Conservation (phyloP, 2,113 vertebrate genomes). For the Trinectes maculatus region DNA sequence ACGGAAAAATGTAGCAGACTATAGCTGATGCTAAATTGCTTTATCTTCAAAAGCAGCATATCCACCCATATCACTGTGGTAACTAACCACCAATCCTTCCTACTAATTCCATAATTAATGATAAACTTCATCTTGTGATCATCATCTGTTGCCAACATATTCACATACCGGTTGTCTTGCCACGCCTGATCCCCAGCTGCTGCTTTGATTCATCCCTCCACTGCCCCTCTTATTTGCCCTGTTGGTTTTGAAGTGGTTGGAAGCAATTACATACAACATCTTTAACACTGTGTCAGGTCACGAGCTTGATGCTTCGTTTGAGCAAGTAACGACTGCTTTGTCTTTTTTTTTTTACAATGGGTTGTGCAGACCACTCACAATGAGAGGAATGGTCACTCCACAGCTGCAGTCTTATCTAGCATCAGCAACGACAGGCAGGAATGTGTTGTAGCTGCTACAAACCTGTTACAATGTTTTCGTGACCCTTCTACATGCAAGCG, state of each 20-base stretch:
- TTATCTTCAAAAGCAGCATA: neutral
- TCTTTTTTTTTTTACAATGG: slow-evolving; percentile 20
- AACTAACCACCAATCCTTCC: too few relatives aligned
- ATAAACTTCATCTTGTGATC: slow-evolving; percentile 9
- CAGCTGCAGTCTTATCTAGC: slow-evolving; percentile 45
- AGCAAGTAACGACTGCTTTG: slow-evolving; percentile 28
- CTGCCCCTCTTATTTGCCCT: slow-evolving; percentile 8
- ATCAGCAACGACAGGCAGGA: slow-evolving; percentile 45
- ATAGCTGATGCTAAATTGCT: too few relatives aligned
- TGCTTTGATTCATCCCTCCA: slow-evolving; percentile 29
- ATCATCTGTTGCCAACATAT: slow-evolving; percentile 1
- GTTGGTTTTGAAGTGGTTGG: slow-evolving; percentile 39
- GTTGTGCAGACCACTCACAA: slow-evolving; percentile 15
- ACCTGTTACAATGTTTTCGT: slow-evolving; percentile 32
- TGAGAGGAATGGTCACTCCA: slow-evolving; percentile 41
- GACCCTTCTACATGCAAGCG: slow-evolving; percentile 14
- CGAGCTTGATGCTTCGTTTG: slow-evolving; percentile 13
- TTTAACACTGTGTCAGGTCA: slow-evolving; percentile 37
- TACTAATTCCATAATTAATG: too few relatives aligned
- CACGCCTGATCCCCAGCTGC: slow-evolving; percentile 22
- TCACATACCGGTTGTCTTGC: neutral
- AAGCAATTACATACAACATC: slow-evolving; percentile 13
- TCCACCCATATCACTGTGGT: too few relatives aligned
- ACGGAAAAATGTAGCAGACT: slow-evolving; percentile 6
- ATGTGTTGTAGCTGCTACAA: slow-evolving; percentile 41